A percentile compares a stretch with the other conserved stretches of the same genome.
phyloP scores from a whole-genome alignment of 2,797 vertebrate species.

The Pteronotus mesoamericanus region DNA sequence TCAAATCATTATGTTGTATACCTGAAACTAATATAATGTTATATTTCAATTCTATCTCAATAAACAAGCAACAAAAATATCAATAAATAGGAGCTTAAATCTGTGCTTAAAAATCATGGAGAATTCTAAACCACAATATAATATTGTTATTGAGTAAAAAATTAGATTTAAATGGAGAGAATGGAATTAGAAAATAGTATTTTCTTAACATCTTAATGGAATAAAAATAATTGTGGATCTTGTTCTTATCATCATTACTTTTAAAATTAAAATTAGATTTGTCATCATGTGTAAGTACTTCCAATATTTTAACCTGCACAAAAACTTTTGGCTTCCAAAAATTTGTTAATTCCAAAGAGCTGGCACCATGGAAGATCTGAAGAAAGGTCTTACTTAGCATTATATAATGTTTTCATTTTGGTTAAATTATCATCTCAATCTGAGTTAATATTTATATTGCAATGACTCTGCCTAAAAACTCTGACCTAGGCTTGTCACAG shows the following conservation, averaged over 20 bases:
- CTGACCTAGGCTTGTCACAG: background rate
- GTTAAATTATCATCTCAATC: background rate
- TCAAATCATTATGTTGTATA: background rate
- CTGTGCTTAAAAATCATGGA: background rate
- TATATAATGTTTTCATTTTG: background rate
- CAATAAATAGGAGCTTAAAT: background rate
- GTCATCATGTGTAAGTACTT: background rate
- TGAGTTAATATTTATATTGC: background rate
- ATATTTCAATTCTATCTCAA: background rate
- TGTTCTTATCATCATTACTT: background rate
- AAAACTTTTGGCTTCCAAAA: background rate
- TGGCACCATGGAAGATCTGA: background rate
- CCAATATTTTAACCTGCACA: background rate
- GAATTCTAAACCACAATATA: background rate
- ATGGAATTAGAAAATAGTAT: background rate
- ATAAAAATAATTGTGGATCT: background rate
- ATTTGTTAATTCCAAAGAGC: background rate
- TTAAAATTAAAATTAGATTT: constrained; percentile 6
- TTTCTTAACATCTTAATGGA: background rate
- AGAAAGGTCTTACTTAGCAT: background rate
- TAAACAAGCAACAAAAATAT: background rate
- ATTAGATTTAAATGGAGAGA: background rate
- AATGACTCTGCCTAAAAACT: background rate
- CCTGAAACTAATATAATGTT: background rate
- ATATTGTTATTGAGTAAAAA: background rate